Conservation (phyloP, 2,797 vertebrate genomes). For the Cyclura pinguis region DNA sequence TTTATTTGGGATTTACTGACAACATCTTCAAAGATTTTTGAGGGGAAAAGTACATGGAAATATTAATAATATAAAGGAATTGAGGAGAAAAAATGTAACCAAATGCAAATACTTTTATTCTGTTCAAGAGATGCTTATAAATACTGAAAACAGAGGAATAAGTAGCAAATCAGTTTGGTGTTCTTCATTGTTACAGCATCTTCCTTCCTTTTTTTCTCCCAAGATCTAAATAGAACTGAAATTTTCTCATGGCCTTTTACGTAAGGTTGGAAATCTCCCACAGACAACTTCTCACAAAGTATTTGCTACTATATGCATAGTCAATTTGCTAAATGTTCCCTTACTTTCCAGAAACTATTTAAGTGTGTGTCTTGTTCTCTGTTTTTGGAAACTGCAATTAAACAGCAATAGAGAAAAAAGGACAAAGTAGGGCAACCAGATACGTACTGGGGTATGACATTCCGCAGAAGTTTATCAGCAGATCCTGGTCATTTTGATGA, state of each 20-base stretch:
- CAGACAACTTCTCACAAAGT: conserved; percentile 18
- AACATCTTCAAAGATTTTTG: neutral
- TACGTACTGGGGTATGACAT: neutral
- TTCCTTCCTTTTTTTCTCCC: conserved; percentile 19
- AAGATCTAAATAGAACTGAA: conserved; percentile 55
- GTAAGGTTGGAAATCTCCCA: conserved; percentile 73
- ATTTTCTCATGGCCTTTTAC: conserved; percentile 75
- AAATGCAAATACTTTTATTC: neutral
- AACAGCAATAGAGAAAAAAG: neutral
- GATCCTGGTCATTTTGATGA: neutral
- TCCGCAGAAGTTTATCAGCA: neutral
- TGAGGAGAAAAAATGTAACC: neutral
- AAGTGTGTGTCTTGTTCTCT: conserved; percentile 1
- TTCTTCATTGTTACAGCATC: conserved; percentile 43
- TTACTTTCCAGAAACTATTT: conserved; percentile 19
- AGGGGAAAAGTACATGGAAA: neutral
- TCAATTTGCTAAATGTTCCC: conserved; percentile 6
- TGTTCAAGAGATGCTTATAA: conserved; percentile 46
- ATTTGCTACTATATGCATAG: conserved; percentile 11
- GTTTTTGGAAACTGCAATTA: neutral
- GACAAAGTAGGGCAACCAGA: neutral
- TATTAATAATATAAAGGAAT: neutral
- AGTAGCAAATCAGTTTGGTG: conserved; percentile 56
- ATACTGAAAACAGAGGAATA: conserved; percentile 56
- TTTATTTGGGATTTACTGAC: neutral